A percentile compares a stretch with the other conserved stretches of the same genome.
phyloP scores from a whole-genome alignment of 2,888 invertebrate species.

The Limnephilus auricula region DNA sequence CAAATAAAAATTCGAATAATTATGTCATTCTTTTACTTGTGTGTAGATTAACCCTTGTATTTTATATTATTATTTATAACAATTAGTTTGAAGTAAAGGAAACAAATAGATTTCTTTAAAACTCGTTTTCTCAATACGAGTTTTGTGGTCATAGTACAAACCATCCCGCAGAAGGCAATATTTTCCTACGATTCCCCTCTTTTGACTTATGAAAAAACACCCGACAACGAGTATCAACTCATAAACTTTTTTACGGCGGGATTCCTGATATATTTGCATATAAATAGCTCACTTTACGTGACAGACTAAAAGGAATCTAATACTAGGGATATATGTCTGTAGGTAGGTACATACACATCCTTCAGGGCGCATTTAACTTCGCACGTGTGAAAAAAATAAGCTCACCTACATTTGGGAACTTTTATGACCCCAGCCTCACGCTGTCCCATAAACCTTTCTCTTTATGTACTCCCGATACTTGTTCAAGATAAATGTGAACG shows the following conservation, averaged over 20 bases:
- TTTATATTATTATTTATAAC: too few species aligned
- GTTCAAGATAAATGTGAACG: not conserved
- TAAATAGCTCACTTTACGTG: conserved; percentile 37
- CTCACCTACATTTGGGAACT: conserved; percentile 14
- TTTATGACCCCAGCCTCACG: conserved; percentile 6
- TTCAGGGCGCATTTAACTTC: conserved; percentile 22
- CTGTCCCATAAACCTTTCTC: not conserved
- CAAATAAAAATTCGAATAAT: too few species aligned
- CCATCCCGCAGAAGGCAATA: too few species aligned
- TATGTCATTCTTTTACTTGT: too few species aligned
- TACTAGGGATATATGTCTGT: not conserved
- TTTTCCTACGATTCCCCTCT: not conserved
- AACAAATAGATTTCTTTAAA: too few species aligned
- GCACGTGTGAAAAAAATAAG: conserved; percentile 32
- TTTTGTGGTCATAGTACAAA: too few species aligned
- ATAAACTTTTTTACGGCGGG: not conserved
- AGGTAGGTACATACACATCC: not conserved
- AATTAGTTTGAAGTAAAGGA: too few species aligned
- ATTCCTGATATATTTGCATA: conserved; percentile 17
- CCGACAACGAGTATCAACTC: not conserved
- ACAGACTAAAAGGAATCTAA: conserved; percentile 39
- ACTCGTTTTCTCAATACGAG: too few species aligned
- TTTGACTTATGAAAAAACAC: not conserved
- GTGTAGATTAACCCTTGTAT: too few species aligned
- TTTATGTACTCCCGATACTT: not conserved